Evolutionary conservation across 2,113 vertebrate genomes (phyloP), one percentile per base, ranked within the genome.

Genomic region (Heterocephalus glaber): DNA sequence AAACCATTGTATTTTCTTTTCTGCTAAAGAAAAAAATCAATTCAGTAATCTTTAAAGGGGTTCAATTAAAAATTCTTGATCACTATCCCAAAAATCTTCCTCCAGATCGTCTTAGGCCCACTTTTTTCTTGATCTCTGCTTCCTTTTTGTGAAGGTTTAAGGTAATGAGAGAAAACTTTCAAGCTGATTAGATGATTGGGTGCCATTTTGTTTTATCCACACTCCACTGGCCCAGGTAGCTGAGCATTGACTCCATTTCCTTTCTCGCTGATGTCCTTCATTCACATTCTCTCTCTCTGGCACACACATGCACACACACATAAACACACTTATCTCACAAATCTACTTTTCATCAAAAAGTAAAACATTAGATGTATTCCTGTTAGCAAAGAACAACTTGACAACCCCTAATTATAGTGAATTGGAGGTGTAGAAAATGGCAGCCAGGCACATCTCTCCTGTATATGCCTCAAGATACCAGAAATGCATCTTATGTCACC

Each of bases 171-270:
- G 74, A 86, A 72, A 76, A 17, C 2, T 30, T 81, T 66, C 72
- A 44, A 68, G 54, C 58, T 68, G 68, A 93, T 47, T 61, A 19
- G 54, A 26, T 84, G 52, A 92, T 60, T 22, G 0, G 54, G 49
- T 22, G 3, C 30, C 70, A 91, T 94, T 89, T 86, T 89, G 66
- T 54, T 74, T 93, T 61, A 83, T 82, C 30, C 56, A 70, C 54
- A 94, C 47, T 38, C 52, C 60, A 66, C 60, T 86, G 84, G 65
- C 58, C 68, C 54, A 86, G 82, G 65, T 82, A 96, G 95, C 58
- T 94, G 58, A 49, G 24, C 80, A 8, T 19, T 86, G 17, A 77
- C n/a, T 96, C 28, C 41, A 56, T 95, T 89, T 91, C 26, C 70
- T 22, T 77, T 90, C 56, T 61, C 90, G 49, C 11, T 60, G 30